Conservation (phyloP, 2,113 vertebrate genomes). For the Rostratula benghalensis region DNA sequence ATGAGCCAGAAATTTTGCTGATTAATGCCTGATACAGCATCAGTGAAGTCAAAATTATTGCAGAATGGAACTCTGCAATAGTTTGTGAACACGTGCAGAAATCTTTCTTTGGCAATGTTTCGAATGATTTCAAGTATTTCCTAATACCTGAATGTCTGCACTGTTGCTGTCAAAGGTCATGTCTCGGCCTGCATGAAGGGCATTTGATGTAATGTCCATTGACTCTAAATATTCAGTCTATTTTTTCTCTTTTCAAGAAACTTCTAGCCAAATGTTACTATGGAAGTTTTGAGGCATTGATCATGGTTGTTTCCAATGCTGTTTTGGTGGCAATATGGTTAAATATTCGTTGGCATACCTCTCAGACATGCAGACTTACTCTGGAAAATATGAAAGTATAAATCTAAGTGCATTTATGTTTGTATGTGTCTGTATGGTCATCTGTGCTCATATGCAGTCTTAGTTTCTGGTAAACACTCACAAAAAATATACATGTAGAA, state of each 20-base stretch:
- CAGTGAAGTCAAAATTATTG: neutral
- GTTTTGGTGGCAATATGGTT: neutral
- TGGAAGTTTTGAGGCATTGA: neutral
- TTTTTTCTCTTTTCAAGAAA: neutral
- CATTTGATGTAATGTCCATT: neutral
- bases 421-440: neutral
- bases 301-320: neutral
- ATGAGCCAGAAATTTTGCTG: slow-evolving; percentile 11
- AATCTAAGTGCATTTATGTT: neutral
- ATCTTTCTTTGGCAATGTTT: neutral
- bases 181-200: neutral
- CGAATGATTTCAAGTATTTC: neutral
- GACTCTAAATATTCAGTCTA: neutral
- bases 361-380: neutral
- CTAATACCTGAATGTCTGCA: neutral
- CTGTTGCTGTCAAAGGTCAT: neutral
- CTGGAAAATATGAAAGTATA: neutral
- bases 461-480: neutral
- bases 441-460: neutral
- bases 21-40: neutral
- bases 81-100: neutral
- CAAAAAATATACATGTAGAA: neutral
- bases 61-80: neutral
- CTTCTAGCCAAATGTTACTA: neutral
- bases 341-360: neutral